Percentiles rank a stretch among this genome's conserved stretches.
Conservation (phyloP, 2,113 vertebrate species). For the Myrmecobius fasciatus region DNA sequence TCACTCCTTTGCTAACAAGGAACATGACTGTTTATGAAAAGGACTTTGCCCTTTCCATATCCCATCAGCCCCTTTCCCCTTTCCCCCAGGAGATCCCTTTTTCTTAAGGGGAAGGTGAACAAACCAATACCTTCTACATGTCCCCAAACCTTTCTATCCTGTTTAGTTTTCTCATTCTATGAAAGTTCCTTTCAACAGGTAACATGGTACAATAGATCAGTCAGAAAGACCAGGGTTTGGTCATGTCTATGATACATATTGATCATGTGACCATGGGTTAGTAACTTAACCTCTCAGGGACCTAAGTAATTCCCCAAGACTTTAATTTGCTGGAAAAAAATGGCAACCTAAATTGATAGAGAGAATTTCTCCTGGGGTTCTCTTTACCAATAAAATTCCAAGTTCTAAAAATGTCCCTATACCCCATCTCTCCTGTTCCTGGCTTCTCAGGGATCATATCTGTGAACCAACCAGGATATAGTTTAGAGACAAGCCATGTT, state of each 20-base stretch:
- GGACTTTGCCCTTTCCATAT: neutral
- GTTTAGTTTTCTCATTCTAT: neutral
- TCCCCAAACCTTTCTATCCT: neutral
- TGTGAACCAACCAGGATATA: slow-evolving; percentile 11
- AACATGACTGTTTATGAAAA: neutral
- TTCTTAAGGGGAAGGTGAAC: neutral
- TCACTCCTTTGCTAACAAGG: neutral
- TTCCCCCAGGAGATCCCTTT: neutral
- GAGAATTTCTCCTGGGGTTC: neutral
- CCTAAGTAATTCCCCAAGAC: neutral
- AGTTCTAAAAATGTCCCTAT: neutral
- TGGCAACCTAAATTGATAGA: neutral
- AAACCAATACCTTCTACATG: neutral
- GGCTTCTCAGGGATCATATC: neutral
- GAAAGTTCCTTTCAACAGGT: neutral
- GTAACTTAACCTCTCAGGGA: neutral
- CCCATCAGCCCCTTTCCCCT: neutral
- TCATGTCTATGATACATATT: neutral
- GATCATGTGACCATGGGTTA: neutral
- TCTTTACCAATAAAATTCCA: neutral
- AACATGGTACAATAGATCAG: neutral
- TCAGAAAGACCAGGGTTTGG: neutral
- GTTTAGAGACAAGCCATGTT: neutral
- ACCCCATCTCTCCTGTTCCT: neutral
- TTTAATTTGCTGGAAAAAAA: too few species aligned